A percentile compares a stretch with the other conserved stretches of the same genome.
phyloP scores from a whole-genome alignment of 1,140 invertebrate species.

The Drosophila pseudoobscura region DNA sequence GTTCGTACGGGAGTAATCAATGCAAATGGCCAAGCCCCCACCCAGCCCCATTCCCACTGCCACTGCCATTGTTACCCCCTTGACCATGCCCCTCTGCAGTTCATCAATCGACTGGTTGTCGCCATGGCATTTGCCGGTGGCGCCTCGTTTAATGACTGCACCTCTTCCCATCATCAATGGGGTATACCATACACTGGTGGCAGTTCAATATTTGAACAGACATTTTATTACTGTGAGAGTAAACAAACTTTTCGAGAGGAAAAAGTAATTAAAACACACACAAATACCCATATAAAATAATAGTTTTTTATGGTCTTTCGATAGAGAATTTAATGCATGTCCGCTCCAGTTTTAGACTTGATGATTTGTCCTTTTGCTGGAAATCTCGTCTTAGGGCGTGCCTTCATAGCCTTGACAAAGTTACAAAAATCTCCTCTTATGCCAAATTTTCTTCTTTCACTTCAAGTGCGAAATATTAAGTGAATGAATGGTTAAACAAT shows the following conservation, averaged over 20 bases:
- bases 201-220: constrained; percentile 34
- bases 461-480: too few relatives aligned
- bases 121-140: constrained; percentile 38
- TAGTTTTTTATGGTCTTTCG: neutral
- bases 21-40: constrained; percentile 42
- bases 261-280: constrained; percentile 22
- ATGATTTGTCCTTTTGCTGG: constrained; percentile 21
- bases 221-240: neutral
- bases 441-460: too few relatives aligned
- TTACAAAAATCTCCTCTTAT: too few relatives aligned
- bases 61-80: neutral
- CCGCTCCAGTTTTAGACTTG: too few relatives aligned
- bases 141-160: constrained; percentile 37
- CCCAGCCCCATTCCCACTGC: constrained; percentile 12
- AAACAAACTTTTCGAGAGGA: constrained; percentile 1
- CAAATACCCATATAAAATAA: neutral
- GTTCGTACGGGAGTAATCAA: constrained; percentile 48
- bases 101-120: constrained; percentile 12
- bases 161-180: constrained; percentile 3
- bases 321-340: neutral
- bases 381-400: too few relatives aligned
- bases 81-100: neutral
- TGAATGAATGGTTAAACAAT: too few relatives aligned
- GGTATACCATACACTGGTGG: constrained; percentile 5
- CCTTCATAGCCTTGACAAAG: too few relatives aligned